Conservation (phyloP, 2,888 invertebrate genomes). For the Dusona sp. region DNA sequence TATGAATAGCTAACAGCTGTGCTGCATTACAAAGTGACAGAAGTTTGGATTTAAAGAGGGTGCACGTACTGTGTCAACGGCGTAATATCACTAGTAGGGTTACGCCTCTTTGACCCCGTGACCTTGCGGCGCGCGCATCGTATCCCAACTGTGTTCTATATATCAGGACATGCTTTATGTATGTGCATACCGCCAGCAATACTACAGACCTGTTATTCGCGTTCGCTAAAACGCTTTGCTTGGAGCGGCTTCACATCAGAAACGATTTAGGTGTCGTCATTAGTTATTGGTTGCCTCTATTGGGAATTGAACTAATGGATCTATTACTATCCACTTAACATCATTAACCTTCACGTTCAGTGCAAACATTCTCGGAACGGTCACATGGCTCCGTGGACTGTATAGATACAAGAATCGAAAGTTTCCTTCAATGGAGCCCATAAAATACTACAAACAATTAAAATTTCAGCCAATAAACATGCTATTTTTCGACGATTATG, state of each 20-base stretch:
- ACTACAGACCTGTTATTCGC: neutral
- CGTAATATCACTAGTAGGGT: constrained; percentile 27
- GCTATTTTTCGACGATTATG: too few species aligned
- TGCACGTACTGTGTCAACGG: constrained; percentile 4
- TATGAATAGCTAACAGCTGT: constrained; percentile 18
- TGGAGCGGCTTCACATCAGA: neutral
- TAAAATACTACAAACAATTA: too few species aligned
- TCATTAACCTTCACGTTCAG: neutral
- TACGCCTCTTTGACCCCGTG: constrained; percentile 50
- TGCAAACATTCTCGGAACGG: neutral
- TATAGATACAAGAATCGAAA: too few species aligned
- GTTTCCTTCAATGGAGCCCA: too few species aligned
- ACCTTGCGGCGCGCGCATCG: constrained; percentile 43
- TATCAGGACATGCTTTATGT: constrained; percentile 22
- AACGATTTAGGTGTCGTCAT: constrained; percentile 14
- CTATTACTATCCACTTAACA: neutral
- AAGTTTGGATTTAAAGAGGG: constrained; percentile 23
- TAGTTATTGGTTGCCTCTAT: constrained; percentile 5
- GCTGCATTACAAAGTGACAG: constrained; percentile 26
- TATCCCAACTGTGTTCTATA: constrained; percentile 10
- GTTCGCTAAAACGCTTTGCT: constrained; percentile 1
- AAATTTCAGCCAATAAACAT: too few species aligned
- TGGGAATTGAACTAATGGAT: neutral
- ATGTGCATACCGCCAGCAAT: constrained; percentile 13
- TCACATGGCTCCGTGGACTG: too few species aligned